Evolutionary conservation across 2,797 vertebrate genomes (phyloP).

Genomic region (Catostomus latipinnis): DNA sequence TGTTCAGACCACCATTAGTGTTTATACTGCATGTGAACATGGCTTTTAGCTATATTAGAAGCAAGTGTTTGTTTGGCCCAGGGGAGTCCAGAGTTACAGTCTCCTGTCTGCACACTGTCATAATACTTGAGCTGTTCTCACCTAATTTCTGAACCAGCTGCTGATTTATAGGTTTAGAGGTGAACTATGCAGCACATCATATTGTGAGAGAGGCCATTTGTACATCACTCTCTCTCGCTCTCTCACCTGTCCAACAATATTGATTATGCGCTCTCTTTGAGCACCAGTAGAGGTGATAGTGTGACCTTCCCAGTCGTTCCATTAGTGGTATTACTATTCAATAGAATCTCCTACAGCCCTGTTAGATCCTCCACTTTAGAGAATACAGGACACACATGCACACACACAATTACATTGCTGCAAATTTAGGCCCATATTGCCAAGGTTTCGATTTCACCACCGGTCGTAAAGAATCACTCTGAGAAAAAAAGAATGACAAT

Average conservation of each 20-base stretch:
- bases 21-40: constrained; percentile 7
- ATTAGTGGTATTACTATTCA: constrained; percentile 69
- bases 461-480: background rate
- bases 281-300: constrained; percentile 59
- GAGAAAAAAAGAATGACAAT: background rate
- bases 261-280: constrained; percentile 58
- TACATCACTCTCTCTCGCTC: constrained; percentile 44
- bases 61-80: constrained; percentile 30
- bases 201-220: constrained; percentile 53
- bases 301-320: constrained; percentile 65
- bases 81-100: constrained; percentile 42
- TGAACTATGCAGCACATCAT: constrained; percentile 50
- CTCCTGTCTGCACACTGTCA: constrained; percentile 35
- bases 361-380: constrained; percentile 35
- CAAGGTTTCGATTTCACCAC: constrained; percentile 6
- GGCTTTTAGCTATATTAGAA: constrained; percentile 49
- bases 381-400: constrained; percentile 24
- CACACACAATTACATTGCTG: constrained; percentile 42
- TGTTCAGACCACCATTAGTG: constrained; percentile 26
- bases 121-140: constrained; percentile 42
- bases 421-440: constrained; percentile 17
- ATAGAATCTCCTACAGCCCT: constrained; percentile 57
- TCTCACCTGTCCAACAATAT: constrained; percentile 58
- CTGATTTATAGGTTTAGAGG: constrained; percentile 60
- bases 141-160: constrained; percentile 45